Evolutionary conservation across 1,140 invertebrate genomes (phyloP), one percentile per base, ranked within the genome.

Genomic region (Capitella teleta): DNA sequence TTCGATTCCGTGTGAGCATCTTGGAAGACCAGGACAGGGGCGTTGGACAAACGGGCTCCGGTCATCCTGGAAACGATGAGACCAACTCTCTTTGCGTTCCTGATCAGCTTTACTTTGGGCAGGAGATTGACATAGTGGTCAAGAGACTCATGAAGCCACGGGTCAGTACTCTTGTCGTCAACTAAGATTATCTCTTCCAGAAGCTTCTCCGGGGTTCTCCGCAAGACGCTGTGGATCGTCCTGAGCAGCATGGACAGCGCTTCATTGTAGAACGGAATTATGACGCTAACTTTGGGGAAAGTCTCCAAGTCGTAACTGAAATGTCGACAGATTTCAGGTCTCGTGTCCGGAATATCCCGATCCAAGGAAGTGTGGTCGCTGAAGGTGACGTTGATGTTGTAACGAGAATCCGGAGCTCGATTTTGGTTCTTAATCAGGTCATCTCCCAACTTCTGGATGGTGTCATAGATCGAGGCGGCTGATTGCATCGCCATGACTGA

Each of bases 241-340:
- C 95, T 74, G 47, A 94, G 71, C 1, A 98, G 72, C 5, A 92
- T 91, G 52, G 82, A 79, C 47, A 82, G 83, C 63, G 95, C 91
- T 72, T 98, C 94, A 73, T 97, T 95, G 67, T 90, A 94, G 64
- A 96, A 97, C 62, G 92, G 95, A 62, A 98, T 88, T n/a, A 98
- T 80, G 23, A 97, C 76, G 41, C 84, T 86, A 1, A 85, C 84
- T 50, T 78, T 78, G 40, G 86, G 85, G 38, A 92, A 70, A 48
- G 77, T 70, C 10, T 60, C 28, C 12, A 48, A 40, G 36, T 55
- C 30, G 41, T 47, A 57, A 28, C 21, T 30, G 18, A 49, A 26
- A 10, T 23, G 34, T 6, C 14, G 30, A 25, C 52, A 53, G 1
- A 34, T 24, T 5, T 30, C 23, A n/a, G 52, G 52, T 43, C 52